Evolutionary conservation across 2,113 vertebrate species (phyloP).

Genomic region (Notarius quadriscutis): DNA sequence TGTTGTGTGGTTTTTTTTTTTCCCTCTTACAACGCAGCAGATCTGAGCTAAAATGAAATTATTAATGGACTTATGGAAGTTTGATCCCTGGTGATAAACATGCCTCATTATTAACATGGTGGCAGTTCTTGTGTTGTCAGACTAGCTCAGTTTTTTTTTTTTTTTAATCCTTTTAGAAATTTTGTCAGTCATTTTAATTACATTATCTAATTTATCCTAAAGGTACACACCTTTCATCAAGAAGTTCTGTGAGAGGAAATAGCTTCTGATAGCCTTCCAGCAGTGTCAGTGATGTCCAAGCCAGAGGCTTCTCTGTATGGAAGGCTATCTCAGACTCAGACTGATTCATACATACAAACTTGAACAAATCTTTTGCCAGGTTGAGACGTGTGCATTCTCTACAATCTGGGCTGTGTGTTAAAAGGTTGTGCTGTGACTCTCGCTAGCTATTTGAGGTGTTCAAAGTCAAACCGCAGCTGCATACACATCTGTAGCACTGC

Average conservation of each 20-base stretch:
- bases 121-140: not conserved
- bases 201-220: no score
- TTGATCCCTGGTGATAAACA: not conserved
- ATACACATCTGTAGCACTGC: conserved; percentile 39
- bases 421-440: not conserved
- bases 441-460: not conserved
- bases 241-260: not conserved
- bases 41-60: not conserved
- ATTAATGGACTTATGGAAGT: not conserved
- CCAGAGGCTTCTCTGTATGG: not conserved
- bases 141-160: not conserved
- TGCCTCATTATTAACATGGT: not conserved
- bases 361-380: not conserved
- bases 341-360: not conserved
- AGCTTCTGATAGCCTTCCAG: not conserved
- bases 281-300: not conserved
- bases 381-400: not conserved
- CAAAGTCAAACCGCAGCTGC: conserved; percentile 31
- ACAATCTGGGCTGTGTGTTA: not conserved
- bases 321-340: no score
- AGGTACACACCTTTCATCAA: not conserved
- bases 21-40: not conserved
- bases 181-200: not conserved
- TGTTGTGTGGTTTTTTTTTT: no score
- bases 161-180: not conserved